These are phyloP conservation scores for Bugulina stolonifera DNA, from an alignment of 2,888 invertebrate species.

Conservation along the genomic window DNA sequence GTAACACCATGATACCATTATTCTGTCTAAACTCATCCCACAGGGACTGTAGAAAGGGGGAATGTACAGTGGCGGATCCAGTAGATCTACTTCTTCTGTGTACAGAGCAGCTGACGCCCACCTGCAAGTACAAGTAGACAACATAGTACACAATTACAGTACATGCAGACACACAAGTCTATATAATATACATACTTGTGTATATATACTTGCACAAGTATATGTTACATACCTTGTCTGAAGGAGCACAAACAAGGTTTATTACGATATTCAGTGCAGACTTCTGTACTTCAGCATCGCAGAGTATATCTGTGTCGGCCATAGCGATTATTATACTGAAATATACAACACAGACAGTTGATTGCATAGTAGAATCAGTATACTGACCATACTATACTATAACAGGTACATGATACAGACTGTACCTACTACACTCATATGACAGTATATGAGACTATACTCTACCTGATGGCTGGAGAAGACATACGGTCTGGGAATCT, in stretches of 20 bases:
- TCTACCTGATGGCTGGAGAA: slow-evolving; percentile 45
- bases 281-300: slow-evolving; percentile 85
- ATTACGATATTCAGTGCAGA: slow-evolving; percentile 83
- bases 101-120: background rate
- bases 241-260: slow-evolving; percentile 88
- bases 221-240: slow-evolving; percentile 71
- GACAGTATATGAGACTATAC: background rate
- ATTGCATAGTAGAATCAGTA: too few species aligned
- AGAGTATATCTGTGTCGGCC: slow-evolving; percentile 83
- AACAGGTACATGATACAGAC: background rate
- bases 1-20: slow-evolving; percentile 90
- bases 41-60: slow-evolving; percentile 69
- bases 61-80: background rate
- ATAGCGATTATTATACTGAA: slow-evolving; percentile 74
- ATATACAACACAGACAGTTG: too few species aligned
- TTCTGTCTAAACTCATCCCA: slow-evolving; percentile 91
- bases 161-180: background rate
- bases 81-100: slow-evolving; percentile 1
- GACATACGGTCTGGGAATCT: slow-evolving; percentile 38
- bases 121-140: too few species aligned
- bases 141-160: too few species aligned
- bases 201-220: too few species aligned
- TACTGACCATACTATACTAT: too few species aligned
- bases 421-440: too few species aligned
- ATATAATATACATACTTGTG: too few species aligned